These are phyloP conservation scores for Ictalurus punctatus DNA, from an alignment of 2,113 vertebrate genomes.

Conservation along the genomic window DNA sequence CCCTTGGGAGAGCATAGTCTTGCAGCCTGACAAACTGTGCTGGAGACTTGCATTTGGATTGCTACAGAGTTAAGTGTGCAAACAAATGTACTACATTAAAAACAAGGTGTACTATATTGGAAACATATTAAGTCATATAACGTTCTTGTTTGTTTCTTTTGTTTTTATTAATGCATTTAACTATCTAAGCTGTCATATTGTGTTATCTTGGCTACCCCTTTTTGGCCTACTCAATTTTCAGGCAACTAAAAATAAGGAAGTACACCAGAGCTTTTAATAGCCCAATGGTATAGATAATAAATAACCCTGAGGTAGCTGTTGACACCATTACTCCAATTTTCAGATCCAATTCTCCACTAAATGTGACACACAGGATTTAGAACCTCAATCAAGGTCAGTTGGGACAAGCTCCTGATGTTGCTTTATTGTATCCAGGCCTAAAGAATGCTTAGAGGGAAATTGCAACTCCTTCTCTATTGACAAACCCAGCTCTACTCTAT, in stretches of 20 bases:
- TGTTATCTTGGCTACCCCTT: background rate
- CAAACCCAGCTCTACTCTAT: background rate
- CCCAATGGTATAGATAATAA: background rate
- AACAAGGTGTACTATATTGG: background rate
- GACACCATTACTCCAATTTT: background rate
- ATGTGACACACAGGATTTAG: background rate
- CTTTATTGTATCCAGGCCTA: background rate
- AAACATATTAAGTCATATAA: background rate
- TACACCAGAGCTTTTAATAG: background rate
- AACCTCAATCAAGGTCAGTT: background rate
- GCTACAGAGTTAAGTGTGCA: background rate
- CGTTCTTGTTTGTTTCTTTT: background rate
- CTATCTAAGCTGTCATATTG: background rate
- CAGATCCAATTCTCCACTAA: background rate
- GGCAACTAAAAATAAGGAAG: background rate
- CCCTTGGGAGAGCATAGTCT: no score
- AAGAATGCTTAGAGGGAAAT: background rate
- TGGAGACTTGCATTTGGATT: no score
- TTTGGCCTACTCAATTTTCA: background rate
- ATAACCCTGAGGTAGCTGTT: background rate
- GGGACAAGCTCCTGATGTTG: background rate
- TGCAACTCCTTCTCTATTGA: background rate
- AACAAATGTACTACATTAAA: background rate
- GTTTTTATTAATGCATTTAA: background rate
- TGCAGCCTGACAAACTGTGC: no score